These are phyloP conservation scores for Antedon mediterranea DNA, from an alignment of 53 echinoderm and acorn worm genomes.

Conservation along the genomic window DNA sequence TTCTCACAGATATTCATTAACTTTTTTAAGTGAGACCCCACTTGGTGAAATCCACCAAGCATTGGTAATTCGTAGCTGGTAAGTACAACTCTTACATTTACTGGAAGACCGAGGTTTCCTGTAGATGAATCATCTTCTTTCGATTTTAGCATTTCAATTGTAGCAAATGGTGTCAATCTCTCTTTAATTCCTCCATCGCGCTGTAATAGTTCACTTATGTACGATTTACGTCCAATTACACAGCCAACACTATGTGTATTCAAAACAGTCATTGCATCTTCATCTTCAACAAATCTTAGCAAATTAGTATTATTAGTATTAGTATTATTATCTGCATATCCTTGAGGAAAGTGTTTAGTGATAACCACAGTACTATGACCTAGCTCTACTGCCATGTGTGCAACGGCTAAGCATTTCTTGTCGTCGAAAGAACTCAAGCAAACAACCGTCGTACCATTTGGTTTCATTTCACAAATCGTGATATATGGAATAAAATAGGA, in stretches of 20 bases:
- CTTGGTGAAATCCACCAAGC: background rate
- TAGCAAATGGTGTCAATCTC: background rate
- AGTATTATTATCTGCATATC: no score
- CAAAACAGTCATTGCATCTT: background rate
- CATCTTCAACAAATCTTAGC: background rate
- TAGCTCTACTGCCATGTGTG: background rate
- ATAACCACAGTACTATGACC: background rate
- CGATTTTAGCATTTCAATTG: background rate
- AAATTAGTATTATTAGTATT: background rate
- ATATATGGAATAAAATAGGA: background rate
- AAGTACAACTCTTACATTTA: background rate
- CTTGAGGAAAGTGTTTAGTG: background rate
- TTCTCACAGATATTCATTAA: background rate
- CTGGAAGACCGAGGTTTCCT: background rate
- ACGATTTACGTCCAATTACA: background rate
- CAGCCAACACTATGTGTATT: background rate
- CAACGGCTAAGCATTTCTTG: background rate
- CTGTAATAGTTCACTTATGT: background rate
- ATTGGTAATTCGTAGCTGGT: background rate
- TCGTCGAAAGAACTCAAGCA: background rate
- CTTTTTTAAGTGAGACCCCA: background rate
- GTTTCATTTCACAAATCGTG: background rate
- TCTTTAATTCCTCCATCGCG: background rate
- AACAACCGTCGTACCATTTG: background rate
- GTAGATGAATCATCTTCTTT: background rate